These are phyloP conservation scores for Micromussa lordhowensis DNA, from an alignment of 92 coral and sea anemone species.

Conservation along the genomic window DNA sequence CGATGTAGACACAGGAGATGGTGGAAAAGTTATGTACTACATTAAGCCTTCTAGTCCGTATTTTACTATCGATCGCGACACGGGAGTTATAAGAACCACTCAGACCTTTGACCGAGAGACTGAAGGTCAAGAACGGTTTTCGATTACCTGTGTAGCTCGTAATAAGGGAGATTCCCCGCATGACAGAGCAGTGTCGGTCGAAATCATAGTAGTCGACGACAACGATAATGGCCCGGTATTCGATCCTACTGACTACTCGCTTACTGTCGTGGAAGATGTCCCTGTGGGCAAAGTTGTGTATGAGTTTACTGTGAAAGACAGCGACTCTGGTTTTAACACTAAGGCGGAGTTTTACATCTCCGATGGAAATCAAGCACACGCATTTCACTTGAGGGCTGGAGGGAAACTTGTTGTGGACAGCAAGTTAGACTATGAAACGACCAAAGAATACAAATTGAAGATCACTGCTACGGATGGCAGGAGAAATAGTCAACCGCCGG, in stretches of 20 bases:
- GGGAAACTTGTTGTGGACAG: constrained; percentile 58
- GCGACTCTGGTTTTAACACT: constrained; percentile 70
- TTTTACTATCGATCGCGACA: constrained; percentile 58
- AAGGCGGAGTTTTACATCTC: constrained; percentile 68
- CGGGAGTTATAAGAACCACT: constrained; percentile 71
- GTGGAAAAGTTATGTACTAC: constrained; percentile 58
- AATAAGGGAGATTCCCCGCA: constrained; percentile 64
- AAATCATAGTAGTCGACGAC: constrained; percentile 67
- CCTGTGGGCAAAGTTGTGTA: constrained; percentile 36
- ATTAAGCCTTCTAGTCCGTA: constrained; percentile 5
- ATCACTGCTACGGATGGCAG: constrained; percentile 71
- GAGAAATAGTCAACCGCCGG: constrained; percentile 35
- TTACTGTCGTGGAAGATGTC: constrained; percentile 74
- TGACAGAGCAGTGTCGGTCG: constrained; percentile 39
- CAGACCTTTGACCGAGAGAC: constrained; percentile 75
- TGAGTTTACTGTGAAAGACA: constrained; percentile 62
- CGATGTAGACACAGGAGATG: constrained; percentile 74
- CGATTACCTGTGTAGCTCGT: constrained; percentile 61
- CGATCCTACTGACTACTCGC: constrained; percentile 51
- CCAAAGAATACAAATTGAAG: constrained; percentile 58
- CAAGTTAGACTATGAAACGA: constrained; percentile 72
- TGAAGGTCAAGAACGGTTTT: background rate
- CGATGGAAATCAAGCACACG: constrained; percentile 74
- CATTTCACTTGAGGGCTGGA: constrained; percentile 65
- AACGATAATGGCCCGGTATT: constrained; percentile 81